Conservation (phyloP, 2,113 vertebrate genomes). For the Pristiophorus japonicus region DNA sequence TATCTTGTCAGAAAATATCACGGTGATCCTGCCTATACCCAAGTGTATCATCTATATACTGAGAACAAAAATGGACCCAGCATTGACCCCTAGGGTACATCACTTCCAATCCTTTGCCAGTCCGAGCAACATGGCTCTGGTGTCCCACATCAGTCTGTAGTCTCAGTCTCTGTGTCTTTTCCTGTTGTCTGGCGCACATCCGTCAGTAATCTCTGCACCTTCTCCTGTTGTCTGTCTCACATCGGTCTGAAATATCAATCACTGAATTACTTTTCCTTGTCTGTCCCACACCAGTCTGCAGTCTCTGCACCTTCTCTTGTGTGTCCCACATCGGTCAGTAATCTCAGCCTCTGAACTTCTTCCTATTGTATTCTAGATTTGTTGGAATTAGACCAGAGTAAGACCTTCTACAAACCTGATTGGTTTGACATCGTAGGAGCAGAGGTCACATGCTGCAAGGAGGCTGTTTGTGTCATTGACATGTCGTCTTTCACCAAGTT, state of each 20-base stretch:
- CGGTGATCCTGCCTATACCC: neutral
- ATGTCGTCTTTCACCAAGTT: constrained; percentile 99
- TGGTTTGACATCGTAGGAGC: constrained; percentile 97
- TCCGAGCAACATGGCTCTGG: neutral
- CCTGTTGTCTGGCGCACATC: neutral
- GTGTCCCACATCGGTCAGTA: constrained; percentile 41
- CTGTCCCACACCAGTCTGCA: constrained; percentile 42
- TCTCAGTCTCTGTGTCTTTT: neutral
- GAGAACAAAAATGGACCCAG: neutral
- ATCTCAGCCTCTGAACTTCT: constrained; percentile 28
- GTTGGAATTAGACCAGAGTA: constrained; percentile 87
- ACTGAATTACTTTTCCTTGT: constrained; percentile 38
- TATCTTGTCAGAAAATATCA: neutral
- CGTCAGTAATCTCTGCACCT: neutral
- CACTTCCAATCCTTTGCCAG: neutral
- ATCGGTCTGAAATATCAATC: neutral
- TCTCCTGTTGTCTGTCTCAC: constrained; percentile 42
- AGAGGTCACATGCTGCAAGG: constrained; percentile 97
- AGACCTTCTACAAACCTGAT: constrained; percentile 97
- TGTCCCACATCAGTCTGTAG: neutral
- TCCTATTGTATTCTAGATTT: constrained; percentile 62
- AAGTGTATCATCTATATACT: neutral
- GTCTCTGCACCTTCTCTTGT: constrained; percentile 34
- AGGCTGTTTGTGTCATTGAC: constrained; percentile 92
- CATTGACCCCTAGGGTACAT: neutral